phyloP scores from a whole-genome alignment of 2,113 vertebrate genomes.

The Climacteris rufus region DNA sequence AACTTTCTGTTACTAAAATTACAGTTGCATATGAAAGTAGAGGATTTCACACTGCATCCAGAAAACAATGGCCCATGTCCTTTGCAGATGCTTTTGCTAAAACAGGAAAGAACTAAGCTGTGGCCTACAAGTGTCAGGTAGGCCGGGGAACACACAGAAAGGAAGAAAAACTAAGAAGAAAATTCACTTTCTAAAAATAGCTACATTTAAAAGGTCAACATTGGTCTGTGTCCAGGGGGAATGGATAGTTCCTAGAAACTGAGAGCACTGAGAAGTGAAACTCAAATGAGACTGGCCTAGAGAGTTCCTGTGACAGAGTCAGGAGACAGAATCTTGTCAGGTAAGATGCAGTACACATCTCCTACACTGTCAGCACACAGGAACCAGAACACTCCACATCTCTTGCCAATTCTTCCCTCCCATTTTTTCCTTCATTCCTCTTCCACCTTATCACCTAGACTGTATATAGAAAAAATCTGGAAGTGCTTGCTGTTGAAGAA shows the following conservation, averaged over 20 bases:
- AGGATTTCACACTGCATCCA: neutral
- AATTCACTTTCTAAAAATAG: neutral
- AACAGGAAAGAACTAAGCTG: neutral
- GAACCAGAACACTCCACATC: neutral
- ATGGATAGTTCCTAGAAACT: neutral
- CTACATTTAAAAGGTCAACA: neutral
- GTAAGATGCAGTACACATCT: neutral
- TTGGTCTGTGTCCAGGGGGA: neutral
- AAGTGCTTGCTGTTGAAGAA: neutral
- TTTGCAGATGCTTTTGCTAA: neutral
- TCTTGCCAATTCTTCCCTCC: neutral
- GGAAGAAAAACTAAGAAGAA: neutral
- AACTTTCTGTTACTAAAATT: neutral
- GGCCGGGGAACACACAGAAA: neutral
- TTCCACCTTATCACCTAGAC: neutral
- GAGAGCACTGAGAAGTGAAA: neutral
- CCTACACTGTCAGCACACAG: neutral
- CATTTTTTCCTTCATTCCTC: neutral
- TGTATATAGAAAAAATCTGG: rapidly evolving
- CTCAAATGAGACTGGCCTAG: neutral
- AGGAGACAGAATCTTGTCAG: neutral
- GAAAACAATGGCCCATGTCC: neutral
- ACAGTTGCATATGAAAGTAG: rapidly evolving
- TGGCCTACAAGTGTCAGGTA: neutral
- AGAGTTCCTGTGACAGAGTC: neutral